A percentile compares a stretch with the other conserved stretches of the same genome.
Evolutionary conservation across 2,888 invertebrate genomes (phyloP).

Genomic region (Congeria kusceri): DNA sequence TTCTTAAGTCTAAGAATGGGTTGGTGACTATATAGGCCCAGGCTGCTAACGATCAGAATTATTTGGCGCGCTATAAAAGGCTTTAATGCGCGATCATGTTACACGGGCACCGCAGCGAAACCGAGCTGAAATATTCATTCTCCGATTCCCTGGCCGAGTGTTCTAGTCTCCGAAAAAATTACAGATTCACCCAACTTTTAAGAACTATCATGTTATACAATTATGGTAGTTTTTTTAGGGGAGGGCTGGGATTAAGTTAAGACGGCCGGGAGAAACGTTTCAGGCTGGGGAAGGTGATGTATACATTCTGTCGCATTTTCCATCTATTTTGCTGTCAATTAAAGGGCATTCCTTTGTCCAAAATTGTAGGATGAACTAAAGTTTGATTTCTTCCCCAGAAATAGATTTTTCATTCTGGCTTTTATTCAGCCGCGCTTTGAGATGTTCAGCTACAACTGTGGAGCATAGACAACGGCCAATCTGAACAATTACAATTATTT

Average conservation of each 20-base stretch:
- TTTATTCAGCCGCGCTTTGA: constrained; percentile 60
- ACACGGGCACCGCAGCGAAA: too few species aligned
- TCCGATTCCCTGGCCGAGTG: constrained; percentile 7
- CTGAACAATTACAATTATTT: constrained; percentile 63
- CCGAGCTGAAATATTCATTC: constrained; percentile 35
- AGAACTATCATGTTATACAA: constrained; percentile 62
- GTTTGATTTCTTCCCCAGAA: constrained; percentile 64
- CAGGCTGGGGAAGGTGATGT: constrained; percentile 53
- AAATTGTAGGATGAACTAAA: constrained; percentile 57
- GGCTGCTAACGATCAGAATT: too few species aligned
- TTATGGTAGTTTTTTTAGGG: constrained; percentile 42
- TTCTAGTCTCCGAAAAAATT: constrained; percentile 36
- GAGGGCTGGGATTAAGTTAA: constrained; percentile 58
- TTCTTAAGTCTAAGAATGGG: too few species aligned
- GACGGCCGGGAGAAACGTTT: constrained; percentile 61
- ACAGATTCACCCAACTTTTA: constrained; percentile 41
- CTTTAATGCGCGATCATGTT: too few species aligned
- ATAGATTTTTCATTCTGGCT: constrained; percentile 56
- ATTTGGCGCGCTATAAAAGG: too few species aligned
- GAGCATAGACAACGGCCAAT: constrained; percentile 56
- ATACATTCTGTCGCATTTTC: constrained; percentile 63
- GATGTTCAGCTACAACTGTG: constrained; percentile 47
- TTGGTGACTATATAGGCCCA: too few species aligned
- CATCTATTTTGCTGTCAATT: constrained; percentile 68
- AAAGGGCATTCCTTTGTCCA: constrained; percentile 62